These are phyloP conservation scores for Leuciscus waleckii DNA, from an alignment of 2,797 vertebrate species.

Conservation along the genomic window DNA sequence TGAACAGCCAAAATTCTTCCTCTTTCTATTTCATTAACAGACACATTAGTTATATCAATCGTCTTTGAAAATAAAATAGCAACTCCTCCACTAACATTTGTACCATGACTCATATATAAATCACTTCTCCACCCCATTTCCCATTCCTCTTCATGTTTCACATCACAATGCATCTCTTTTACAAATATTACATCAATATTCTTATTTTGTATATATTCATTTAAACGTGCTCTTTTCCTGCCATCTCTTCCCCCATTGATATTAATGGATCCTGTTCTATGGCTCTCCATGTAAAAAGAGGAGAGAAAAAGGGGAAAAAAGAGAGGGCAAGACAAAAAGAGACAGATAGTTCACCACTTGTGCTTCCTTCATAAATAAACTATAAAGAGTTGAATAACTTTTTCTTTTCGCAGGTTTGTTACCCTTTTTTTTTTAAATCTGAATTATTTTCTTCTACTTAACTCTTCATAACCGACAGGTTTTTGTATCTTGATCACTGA, in stretches of 20 bases:
- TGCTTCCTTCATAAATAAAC: background rate
- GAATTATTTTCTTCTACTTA: background rate
- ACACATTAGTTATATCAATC: background rate
- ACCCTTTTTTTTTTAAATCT: background rate
- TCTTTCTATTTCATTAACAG: background rate
- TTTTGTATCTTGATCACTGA: background rate
- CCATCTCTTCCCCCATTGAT: background rate
- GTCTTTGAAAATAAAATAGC: background rate
- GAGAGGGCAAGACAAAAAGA: background rate
- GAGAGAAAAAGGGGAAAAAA: background rate
- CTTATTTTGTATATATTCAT: background rate
- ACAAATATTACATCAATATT: background rate
- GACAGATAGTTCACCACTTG: background rate
- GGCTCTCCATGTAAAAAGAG: background rate
- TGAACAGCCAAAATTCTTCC: too few relatives aligned
- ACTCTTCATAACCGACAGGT: background rate
- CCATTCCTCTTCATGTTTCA: background rate
- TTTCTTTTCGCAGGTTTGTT: background rate
- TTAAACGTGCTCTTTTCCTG: background rate
- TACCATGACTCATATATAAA: background rate
- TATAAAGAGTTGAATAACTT: background rate
- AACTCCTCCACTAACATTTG: conserved; percentile 10
- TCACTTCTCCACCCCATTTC: background rate
- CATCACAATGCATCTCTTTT: background rate
- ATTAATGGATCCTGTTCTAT: background rate